Evolutionary conservation across 2,797 vertebrate species (phyloP).

Genomic region (Erethizon dorsatum): DNA sequence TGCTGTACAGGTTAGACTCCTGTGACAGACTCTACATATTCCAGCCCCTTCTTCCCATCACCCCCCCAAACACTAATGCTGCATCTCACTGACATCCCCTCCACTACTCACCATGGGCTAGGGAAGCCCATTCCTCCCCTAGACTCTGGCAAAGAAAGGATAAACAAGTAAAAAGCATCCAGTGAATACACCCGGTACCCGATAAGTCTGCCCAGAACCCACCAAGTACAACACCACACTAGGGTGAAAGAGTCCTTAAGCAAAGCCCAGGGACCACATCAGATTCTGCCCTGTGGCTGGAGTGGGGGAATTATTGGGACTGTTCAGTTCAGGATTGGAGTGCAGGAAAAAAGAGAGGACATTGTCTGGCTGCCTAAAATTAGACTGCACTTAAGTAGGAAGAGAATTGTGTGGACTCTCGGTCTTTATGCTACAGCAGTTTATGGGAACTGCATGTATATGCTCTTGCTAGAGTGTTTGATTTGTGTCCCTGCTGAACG

Average conservation of each 20-base stretch:
- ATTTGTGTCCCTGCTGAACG: neutral
- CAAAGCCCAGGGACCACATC: neutral
- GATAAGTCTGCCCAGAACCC: neutral
- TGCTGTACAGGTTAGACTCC: neutral
- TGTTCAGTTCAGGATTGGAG: neutral
- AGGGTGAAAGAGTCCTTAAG: neutral
- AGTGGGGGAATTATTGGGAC: neutral
- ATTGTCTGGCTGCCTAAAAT: neutral
- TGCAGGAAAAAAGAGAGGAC: neutral
- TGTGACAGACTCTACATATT: neutral
- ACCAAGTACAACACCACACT: neutral
- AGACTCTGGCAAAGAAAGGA: neutral
- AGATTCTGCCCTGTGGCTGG: neutral
- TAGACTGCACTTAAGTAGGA: neutral
- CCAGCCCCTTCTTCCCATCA: neutral
- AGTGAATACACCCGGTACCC: neutral
- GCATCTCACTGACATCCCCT: neutral
- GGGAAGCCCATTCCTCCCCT: too few relatives aligned
- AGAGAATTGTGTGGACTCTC: neutral
- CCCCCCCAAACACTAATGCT: neutral
- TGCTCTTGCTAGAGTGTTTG: neutral
- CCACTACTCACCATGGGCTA: neutral
- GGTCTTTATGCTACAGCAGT: neutral
- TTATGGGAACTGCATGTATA: neutral
- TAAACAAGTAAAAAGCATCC: neutral